A percentile compares a stretch with the other conserved stretches of the same genome.
phyloP scores from a whole-genome alignment of 2,113 vertebrate species.

The Catharus bicknelli region DNA sequence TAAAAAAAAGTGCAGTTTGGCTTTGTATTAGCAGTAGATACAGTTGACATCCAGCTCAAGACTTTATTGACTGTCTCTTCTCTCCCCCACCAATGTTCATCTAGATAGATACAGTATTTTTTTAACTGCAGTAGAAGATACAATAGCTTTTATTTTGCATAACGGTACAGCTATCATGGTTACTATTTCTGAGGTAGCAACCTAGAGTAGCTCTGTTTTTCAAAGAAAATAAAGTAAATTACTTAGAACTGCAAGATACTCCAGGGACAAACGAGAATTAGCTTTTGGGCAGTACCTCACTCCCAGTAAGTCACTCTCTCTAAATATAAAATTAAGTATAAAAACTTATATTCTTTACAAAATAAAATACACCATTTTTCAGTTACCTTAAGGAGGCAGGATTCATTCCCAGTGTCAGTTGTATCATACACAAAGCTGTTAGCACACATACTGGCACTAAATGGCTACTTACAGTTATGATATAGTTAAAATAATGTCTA shows the following conservation, averaged over 20 bases:
- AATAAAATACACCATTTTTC: background rate
- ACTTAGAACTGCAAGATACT: background rate
- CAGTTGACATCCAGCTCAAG: background rate
- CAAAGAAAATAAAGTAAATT: background rate
- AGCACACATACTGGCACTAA: background rate
- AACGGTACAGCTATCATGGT: background rate
- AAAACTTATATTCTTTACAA: background rate
- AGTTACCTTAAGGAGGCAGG: background rate
- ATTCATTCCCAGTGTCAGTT: background rate
- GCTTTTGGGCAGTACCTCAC: background rate
- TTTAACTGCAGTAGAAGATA: background rate
- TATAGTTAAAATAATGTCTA: background rate
- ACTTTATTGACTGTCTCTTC: background rate
- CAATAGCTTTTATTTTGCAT: background rate
- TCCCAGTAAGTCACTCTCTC: background rate
- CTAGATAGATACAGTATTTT: background rate
- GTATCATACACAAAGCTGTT: background rate
- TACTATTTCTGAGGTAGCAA: background rate
- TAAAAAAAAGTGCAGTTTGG: conserved; percentile 35
- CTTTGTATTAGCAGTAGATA: background rate
- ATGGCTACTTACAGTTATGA: background rate
- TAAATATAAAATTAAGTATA: background rate
- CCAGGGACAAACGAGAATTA: background rate
- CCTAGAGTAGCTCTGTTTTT: background rate
- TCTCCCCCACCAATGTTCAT: background rate